Base-by-base conservation (phyloP, 2,797 vertebrate genomes). In the Tragopan temminckii region DNA sequence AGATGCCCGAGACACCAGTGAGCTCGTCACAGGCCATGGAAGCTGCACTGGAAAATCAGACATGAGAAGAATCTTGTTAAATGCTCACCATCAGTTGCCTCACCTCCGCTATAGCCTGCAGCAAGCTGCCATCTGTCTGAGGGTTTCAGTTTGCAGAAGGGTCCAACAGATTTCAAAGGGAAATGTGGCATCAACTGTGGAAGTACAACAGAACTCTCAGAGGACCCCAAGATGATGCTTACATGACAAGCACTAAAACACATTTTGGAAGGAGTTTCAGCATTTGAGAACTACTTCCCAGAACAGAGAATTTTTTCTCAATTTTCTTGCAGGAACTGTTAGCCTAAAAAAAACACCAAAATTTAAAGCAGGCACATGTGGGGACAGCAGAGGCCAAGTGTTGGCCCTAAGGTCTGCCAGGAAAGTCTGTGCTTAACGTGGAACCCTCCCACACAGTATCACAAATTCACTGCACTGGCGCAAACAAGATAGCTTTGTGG, bases 1-100 rank as follows among this genome's bases (percentile, higher is more conserved):
- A 97, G 55, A 76, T 91, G 79, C 77, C 92, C 1, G 94, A 90
- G 40, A 57, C 43, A 75, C 67, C 88, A 45, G 72, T 9, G 5
- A 95, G 87, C 12, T 97, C 96, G 42, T 98, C 97, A 31, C 89
- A 86, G 92, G 97, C 97, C 97, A 97, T 97, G 79, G 90, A 89
- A 72, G 96, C 94, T 90, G 91, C 85, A 1, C 96, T 89, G 80
- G 24, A 67, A 52, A 67, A 46, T 38, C 52, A 66, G 85, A 27
- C 7, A 11, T 74, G 42, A 67, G 63, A 43, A 68, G 57, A 77
- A 40, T 50, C n/a, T 48, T 58, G 42, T 93, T 53, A 40, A 42
- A 66, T 9, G 10, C 27, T 77, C 75, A 42, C 46, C 1, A 4
- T 72, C 24, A 46, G 64, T 17, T 38, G 11, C 31, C 0, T 18